Base-by-base conservation (phyloP, 1,140 invertebrate species). In the Orchesella cincta region DNA sequence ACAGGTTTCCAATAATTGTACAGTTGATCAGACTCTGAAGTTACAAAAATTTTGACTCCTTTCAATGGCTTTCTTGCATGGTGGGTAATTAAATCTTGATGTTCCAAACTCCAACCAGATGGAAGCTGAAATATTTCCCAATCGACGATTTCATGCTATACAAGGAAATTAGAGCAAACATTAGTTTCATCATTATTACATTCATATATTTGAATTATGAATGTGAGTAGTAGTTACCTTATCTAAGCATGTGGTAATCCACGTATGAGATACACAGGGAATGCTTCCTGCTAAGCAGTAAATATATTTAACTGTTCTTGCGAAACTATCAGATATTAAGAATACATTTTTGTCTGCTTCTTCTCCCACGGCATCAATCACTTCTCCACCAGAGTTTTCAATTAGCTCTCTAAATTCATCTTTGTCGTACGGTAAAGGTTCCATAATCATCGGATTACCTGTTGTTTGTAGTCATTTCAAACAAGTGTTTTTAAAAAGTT, bases 1-100 rank as follows among this genome's bases (percentile, higher is more conserved):
- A 82, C 79, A 1, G 81, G 81, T 74, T 80, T 82, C 81, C 81
- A 82, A 51, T 82, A 82, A 64, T 80, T 78, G 71, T 80, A 82
- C 35, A 82, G 33, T 35, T 80, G 77, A 14, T 80, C 79, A 1
- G 76, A 72, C 52, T 74, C 77, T 28, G 76, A 76, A 14, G 79
- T 80, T 18, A 82, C 76, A 75, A 67, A 82, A 31, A 82, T 62
- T 35, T 77, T 77, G 34, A 76, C n/a, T n/a, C 67, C 76, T 75
- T 82, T 80, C 14, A 82, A 73, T 0, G 81, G 81, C 70, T 79
- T 81, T 29, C 72, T 29, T 8, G 12, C 23, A 75, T 81, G 80
- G 39, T 73, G 26, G 0, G 64, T 51, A 57, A 81, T 79, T n/a
- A 81, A 54, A 52, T 29, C 23, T 36, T 78, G 34, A 3, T 36